A percentile compares a stretch with the other conserved stretches of the same genome.
Evolutionary conservation across 2,797 vertebrate genomes (phyloP).

Genomic region (Hippopotamyrus pictus): DNA sequence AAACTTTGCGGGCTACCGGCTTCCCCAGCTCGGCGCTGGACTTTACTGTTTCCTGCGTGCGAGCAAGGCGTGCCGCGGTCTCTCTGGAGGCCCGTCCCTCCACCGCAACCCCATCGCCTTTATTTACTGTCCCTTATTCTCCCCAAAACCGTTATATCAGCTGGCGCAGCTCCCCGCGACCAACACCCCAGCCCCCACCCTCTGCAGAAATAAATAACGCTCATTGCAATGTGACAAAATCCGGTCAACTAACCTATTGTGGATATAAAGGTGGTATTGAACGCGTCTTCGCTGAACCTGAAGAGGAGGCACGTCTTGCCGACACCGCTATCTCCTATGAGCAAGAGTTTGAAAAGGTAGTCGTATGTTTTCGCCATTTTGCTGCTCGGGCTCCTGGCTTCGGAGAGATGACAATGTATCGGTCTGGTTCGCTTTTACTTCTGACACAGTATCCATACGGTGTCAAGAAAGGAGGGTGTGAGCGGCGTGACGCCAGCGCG

Average conservation of each 20-base stretch:
- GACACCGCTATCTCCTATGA: slow-evolving; percentile 93
- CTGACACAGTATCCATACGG: slow-evolving; percentile 36
- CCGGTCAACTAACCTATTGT: slow-evolving; percentile 82
- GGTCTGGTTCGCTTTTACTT: slow-evolving; percentile 28
- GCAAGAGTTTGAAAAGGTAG: slow-evolving; percentile 93
- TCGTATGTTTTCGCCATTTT: slow-evolving; percentile 96
- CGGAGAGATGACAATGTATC: slow-evolving; percentile 34
- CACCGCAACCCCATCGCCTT: not conserved
- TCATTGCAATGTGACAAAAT: not conserved
- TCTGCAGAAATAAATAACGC: slow-evolving; percentile 15
- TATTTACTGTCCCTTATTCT: not conserved
- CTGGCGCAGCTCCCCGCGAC: not conserved
- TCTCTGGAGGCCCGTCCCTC: slow-evolving; percentile 5
- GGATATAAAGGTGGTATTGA: slow-evolving; percentile 96
- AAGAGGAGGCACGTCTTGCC: slow-evolving; percentile 95
- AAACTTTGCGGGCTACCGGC: slow-evolving; percentile 16
- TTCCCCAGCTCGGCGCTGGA: not conserved
- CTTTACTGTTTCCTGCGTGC: slow-evolving; percentile 12
- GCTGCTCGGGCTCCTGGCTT: slow-evolving; percentile 39
- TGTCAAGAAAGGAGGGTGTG: slow-evolving; percentile 24
- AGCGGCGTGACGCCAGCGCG: not conserved
- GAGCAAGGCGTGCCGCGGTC: not conserved
- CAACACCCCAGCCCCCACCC: slow-evolving; percentile 39
- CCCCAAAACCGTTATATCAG: not conserved
- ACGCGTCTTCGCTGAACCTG: slow-evolving; percentile 94